Evolutionary conservation across 1,140 invertebrate species (phyloP).

Genomic region (Pygmarrhopalites habei): DNA sequence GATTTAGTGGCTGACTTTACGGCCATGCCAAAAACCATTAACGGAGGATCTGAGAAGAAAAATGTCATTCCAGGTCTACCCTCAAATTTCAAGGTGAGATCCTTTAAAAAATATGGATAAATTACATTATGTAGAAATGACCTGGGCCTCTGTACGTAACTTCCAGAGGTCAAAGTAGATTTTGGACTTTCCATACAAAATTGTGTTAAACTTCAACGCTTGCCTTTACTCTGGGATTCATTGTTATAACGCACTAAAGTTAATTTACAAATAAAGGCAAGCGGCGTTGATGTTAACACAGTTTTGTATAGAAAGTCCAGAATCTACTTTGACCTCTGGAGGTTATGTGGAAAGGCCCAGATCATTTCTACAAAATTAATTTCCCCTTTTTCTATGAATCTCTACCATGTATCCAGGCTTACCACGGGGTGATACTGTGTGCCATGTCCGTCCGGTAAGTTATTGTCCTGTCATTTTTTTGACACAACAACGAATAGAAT

Average conservation of each 20-base stretch:
- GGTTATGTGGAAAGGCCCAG: background rate
- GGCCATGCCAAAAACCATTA: slow-evolving; percentile 65
- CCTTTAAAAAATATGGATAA: background rate
- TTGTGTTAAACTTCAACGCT: background rate
- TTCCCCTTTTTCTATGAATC: background rate
- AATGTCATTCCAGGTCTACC: slow-evolving; percentile 63
- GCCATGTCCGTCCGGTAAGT: slow-evolving; percentile 73
- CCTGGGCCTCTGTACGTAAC: too few species aligned
- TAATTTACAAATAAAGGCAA: background rate
- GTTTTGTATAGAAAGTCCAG: background rate
- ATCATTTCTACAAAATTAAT: background rate
- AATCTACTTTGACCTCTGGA: background rate
- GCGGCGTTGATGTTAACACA: background rate
- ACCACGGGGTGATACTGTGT: slow-evolving; percentile 82
- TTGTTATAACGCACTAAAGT: background rate
- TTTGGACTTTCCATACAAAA: background rate
- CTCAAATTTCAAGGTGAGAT: slow-evolving; percentile 53
- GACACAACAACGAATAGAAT: too few species aligned
- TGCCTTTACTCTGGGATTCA: background rate
- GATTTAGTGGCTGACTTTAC: slow-evolving; percentile 85
- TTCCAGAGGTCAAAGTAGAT: too few species aligned
- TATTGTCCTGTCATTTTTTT: too few species aligned
- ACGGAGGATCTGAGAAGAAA: too few species aligned
- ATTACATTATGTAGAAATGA: background rate
- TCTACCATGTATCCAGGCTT: slow-evolving; percentile 53